Percentiles rank a stretch among this genome's conserved stretches.
Conservation (phyloP, 2,113 vertebrate genomes). For the Andinoacara biseriatus region DNA sequence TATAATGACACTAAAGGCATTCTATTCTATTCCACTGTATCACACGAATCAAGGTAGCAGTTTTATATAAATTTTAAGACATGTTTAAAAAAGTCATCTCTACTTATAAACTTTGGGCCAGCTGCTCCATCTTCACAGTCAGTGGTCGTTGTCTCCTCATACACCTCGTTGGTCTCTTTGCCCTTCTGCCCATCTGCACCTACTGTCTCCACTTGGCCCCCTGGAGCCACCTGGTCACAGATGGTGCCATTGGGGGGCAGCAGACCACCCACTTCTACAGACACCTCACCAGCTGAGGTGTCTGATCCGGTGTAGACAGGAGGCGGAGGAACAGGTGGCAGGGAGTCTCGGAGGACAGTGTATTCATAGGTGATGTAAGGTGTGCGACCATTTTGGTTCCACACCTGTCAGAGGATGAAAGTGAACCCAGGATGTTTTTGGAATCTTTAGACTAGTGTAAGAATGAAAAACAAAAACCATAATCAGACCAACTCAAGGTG, state of each 20-base stretch:
- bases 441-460: no score
- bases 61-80: neutral
- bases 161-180: conserved; percentile 94
- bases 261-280: conserved; percentile 68
- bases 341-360: conserved; percentile 88
- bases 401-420: conserved; percentile 76
- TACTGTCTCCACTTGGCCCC: conserved; percentile 71
- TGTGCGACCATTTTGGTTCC: conserved; percentile 94
- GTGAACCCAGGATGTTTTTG: neutral
- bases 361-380: conserved; percentile 97
- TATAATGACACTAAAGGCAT: no score
- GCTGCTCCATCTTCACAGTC: conserved; percentile 83
- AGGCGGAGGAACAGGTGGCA: conserved; percentile 81
- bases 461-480: neutral
- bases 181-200: conserved; percentile 79
- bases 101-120: conserved; percentile 82
- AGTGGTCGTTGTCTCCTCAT: conserved; percentile 81
- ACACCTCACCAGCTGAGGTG: conserved; percentile 72
- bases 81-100: no score
- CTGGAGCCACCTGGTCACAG: conserved; percentile 72
- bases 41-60: neutral
- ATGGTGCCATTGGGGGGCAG: conserved; percentile 82
- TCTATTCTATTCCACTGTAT: neutral
- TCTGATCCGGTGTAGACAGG: conserved; percentile 86
- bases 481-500: neutral